These are phyloP conservation scores for Ceratina japonica DNA, from an alignment of 1,140 invertebrate species.

Conservation along the genomic window DNA sequence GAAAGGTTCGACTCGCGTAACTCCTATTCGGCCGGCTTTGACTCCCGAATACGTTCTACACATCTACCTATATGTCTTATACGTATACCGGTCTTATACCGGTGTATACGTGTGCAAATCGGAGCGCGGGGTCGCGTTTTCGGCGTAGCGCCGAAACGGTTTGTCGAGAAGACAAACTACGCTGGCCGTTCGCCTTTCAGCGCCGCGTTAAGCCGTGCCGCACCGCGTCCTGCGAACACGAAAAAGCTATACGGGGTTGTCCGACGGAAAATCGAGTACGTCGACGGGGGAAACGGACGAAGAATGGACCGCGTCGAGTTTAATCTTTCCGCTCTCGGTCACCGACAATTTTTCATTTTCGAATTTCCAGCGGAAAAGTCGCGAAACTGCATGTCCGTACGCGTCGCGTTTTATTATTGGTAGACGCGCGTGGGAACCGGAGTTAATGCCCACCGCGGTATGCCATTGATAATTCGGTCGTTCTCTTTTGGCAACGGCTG, in stretches of 20 bases:
- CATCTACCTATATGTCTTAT: no score
- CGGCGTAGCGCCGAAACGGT: constrained; percentile 26
- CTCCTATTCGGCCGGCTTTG: no score
- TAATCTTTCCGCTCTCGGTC: background rate
- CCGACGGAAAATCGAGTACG: constrained; percentile 1
- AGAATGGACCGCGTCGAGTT: background rate
- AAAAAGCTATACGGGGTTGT: background rate
- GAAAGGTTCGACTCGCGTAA: background rate
- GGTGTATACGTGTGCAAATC: constrained; percentile 1
- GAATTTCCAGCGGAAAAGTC: constrained; percentile 20
- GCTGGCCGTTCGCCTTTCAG: constrained; percentile 41
- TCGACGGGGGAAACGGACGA: background rate
- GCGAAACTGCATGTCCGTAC: constrained; percentile 48
- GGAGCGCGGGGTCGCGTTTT: background rate
- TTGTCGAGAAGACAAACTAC: constrained; percentile 43
- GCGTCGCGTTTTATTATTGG: background rate
- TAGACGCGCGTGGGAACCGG: constrained; percentile 13
- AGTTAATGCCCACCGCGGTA: constrained; percentile 46
- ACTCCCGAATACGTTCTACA: no score
- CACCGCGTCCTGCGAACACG: constrained; percentile 19
- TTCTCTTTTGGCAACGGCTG: constrained; percentile 28
- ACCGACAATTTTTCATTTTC: constrained; percentile 22
- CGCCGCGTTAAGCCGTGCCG: constrained; percentile 9
- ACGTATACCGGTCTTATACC: no score
- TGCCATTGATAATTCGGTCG: constrained; percentile 51